These are phyloP conservation scores for Hyperopisus bebe DNA, from an alignment of 2,113 vertebrate species.

Conservation along the genomic window DNA sequence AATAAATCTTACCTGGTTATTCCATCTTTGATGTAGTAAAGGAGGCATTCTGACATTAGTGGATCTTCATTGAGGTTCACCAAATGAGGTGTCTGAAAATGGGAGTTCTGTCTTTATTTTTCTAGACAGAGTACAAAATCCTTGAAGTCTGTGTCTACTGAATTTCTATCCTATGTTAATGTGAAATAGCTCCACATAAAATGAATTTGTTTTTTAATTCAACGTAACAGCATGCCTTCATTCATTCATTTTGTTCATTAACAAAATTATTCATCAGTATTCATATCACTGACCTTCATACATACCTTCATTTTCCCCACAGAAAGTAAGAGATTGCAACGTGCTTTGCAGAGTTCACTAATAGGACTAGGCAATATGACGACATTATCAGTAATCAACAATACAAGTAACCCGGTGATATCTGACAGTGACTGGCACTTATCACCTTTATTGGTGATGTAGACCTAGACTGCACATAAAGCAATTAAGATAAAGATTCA, in stretches of 20 bases:
- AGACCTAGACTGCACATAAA: background rate
- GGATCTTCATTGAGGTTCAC: conserved; percentile 97
- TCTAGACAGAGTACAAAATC: background rate
- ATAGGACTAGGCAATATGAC: background rate
- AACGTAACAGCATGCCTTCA: background rate
- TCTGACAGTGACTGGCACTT: background rate
- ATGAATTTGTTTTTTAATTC: background rate
- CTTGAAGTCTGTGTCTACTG: background rate
- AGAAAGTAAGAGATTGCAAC: background rate
- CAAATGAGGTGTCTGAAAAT: conserved; percentile 80
- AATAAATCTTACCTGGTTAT: conserved; percentile 75
- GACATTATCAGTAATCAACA: background rate
- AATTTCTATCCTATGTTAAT: background rate
- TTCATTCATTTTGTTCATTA: background rate
- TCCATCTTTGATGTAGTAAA: conserved; percentile 96
- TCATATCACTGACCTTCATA: background rate
- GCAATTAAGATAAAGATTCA: background rate
- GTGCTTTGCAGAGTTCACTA: background rate
- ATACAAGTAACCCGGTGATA: background rate
- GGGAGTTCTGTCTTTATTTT: conserved; percentile 9
- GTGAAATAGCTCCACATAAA: background rate
- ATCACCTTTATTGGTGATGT: too few relatives aligned
- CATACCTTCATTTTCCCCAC: background rate
- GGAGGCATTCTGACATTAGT: conserved; percentile 92
- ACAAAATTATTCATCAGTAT: background rate